Evolutionary conservation across 2,888 invertebrate species (phyloP), one percentile per base, ranked within the genome.

Genomic region (Thumatha senex): DNA sequence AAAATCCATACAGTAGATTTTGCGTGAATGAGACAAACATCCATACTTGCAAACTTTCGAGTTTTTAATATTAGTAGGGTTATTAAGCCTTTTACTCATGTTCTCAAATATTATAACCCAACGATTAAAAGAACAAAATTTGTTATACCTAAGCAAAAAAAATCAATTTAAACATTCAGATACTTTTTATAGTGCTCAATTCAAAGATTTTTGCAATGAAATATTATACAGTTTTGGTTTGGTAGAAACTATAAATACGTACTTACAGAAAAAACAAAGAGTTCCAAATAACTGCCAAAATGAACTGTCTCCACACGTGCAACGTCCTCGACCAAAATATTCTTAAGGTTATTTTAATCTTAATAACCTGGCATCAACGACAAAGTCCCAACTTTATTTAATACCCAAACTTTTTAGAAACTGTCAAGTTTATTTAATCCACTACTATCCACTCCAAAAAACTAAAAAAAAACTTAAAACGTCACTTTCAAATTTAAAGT

Each of bases 251-350:
- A 24, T 24, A 24, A 24, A 24, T 40, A 35, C 5, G 30, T 60
- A 67, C 66, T 67, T 56, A 67, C 68, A 48, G 39, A 48, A 52
- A 63, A 62, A 64, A 48, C 48, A 48, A 52, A 31, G 54, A 66
- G 52, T 53, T 61, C 66, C 65, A 72, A 71, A 67, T 62, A 74
- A 72, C 73, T 41, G 52, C 67, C 53, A 57, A 56, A 63, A 58
- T 61, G 43, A 60, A 64, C 63, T 62, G 70, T 61, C 61, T 61
- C 58, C 53, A 46, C 46, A 18, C 63, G 66, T 61, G 67, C 63
- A 46, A 56, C 67, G 76, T 69, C 76, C 75, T 70, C 76, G 76
- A 70, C 73, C 58, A 73, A 78, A 79, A 79, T 77, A 78, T 74
- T 68, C 74, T 43, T 47, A 56, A 8, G 59, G 72, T 73, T 80